Evolutionary conservation across 2,888 invertebrate species (phyloP).

Genomic region (Hylaea fasciaria): DNA sequence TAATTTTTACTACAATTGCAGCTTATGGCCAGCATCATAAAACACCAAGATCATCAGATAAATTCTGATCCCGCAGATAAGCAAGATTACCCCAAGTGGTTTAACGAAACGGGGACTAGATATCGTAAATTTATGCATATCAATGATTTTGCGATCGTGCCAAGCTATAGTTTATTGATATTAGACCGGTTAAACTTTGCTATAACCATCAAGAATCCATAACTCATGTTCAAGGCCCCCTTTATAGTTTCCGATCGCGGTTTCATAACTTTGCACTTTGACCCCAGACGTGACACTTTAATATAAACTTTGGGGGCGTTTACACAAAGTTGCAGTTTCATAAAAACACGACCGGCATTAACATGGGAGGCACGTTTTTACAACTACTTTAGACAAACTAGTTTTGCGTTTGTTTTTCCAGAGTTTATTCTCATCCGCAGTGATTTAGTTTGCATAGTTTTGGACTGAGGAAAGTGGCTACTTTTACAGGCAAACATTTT

Average conservation of each 20-base stretch:
- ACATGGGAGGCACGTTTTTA: neutral
- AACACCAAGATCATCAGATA: no score
- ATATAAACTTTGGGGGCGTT: neutral
- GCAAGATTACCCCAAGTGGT: no score
- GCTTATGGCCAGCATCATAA: no score
- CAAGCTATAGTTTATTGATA: neutral
- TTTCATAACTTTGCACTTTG: slow-evolving; percentile 10
- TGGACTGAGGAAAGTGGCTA: no score
- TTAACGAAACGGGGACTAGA: no score
- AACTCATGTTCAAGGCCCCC: slow-evolving; percentile 11
- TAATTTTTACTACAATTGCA: no score
- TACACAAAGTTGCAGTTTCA: neutral
- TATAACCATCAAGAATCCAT: neutral
- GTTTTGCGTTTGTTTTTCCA: neutral
- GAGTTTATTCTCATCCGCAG: no score
- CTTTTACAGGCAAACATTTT: no score
- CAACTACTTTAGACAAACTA: slow-evolving; percentile 1
- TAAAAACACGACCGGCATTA: neutral
- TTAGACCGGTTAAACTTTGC: slow-evolving; percentile 3
- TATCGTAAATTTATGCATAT: slow-evolving; percentile 1
- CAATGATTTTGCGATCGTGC: neutral
- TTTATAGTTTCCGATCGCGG: slow-evolving; percentile 12
- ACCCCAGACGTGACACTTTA: neutral
- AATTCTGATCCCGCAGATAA: no score
- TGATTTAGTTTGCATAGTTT: no score